Conservation (phyloP, 2,113 vertebrate genomes). For the Heteronetta atricapilla region DNA sequence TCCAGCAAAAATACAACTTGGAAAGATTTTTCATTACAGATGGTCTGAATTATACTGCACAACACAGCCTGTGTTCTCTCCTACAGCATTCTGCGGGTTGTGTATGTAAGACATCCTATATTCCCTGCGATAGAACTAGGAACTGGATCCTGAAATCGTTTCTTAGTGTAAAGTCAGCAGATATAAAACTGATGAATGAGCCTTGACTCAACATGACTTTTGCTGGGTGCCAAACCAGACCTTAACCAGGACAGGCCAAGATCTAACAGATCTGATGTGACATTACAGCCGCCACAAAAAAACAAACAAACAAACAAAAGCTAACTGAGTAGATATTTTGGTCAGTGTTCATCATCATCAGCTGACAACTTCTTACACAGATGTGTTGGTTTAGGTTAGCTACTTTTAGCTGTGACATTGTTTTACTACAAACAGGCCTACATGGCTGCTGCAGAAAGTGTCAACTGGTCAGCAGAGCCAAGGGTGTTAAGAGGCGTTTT, state of each 20-base stretch:
- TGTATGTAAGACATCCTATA: neutral
- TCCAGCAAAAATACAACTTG: slow-evolving; percentile 10
- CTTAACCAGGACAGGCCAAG: neutral
- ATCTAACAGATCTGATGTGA: neutral
- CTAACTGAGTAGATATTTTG: neutral
- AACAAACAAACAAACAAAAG: neutral
- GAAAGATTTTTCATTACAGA: slow-evolving; percentile 17
- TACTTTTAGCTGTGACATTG: neutral
- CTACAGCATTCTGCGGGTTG: neutral
- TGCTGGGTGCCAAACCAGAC: neutral
- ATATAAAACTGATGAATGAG: neutral
- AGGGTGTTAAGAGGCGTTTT: neutral
- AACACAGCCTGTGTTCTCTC: slow-evolving; percentile 6
- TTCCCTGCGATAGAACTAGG: neutral
- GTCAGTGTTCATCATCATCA: neutral
- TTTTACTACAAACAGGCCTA: neutral
- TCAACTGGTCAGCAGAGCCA: neutral
- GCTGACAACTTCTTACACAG: neutral
- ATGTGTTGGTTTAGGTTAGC: neutral
- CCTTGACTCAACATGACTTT: neutral
- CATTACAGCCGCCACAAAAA: neutral
- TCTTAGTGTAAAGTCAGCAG: neutral
- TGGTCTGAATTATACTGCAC: neutral
- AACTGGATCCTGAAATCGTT: neutral
- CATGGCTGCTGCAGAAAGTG: neutral